phyloP scores from a whole-genome alignment of 1,140 invertebrate species.

The Schlechtendalia chinensis region DNA sequence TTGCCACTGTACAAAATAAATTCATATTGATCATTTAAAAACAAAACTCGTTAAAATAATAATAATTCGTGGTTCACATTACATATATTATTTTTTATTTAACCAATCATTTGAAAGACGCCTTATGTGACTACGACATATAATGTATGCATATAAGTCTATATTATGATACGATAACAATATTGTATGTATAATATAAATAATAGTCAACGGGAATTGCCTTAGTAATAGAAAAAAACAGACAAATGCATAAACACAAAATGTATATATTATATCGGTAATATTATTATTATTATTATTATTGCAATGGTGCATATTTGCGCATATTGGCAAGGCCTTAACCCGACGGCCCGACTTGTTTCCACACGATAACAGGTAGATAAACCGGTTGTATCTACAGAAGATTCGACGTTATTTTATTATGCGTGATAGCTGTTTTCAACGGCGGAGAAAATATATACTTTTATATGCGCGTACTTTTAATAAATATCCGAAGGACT shows the following conservation, averaged over 20 bases:
- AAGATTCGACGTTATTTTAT: neutral
- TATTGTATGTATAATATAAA: neutral
- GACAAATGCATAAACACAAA: neutral
- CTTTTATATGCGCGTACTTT: no score
- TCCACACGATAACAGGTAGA: neutral
- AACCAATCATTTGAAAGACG: no score
- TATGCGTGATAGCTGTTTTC: neutral
- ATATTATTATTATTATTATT: conserved; percentile 7
- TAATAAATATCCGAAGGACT: conserved; percentile 14
- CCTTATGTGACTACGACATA: no score
- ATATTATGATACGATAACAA: no score
- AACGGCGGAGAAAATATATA: neutral
- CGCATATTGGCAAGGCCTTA: neutral
- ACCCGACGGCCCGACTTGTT: neutral
- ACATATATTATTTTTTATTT: no score
- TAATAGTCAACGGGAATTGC: neutral
- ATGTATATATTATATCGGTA: neutral
- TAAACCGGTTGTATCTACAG: conserved; percentile 4
- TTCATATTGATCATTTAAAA: no score
- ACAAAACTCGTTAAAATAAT: no score
- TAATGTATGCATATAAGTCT: no score
- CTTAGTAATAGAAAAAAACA: neutral
- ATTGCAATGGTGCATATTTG: conserved; percentile 2
- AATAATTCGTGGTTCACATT: no score
- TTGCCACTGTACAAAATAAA: no score